These are phyloP conservation scores for Agapornis roseicollis DNA, from an alignment of 2,113 vertebrate genomes.

Conservation along the genomic window DNA sequence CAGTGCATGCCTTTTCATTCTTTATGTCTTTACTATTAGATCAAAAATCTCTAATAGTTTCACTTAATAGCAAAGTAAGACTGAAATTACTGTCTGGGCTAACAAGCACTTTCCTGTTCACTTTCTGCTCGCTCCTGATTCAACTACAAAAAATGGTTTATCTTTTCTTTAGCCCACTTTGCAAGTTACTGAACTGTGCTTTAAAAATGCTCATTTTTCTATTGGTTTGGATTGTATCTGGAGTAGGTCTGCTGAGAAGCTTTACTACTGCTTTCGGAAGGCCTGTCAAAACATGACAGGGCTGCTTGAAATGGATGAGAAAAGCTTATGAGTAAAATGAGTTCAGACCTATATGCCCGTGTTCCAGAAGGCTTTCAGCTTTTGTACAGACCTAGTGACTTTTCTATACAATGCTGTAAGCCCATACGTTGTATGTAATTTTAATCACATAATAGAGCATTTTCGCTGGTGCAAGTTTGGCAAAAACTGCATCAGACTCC, in stretches of 20 bases:
- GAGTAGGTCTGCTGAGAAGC: neutral
- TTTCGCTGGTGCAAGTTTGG: neutral
- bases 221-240: neutral
- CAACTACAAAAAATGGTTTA: neutral
- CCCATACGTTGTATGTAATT: neutral
- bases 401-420: neutral
- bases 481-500: neutral
- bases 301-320: neutral
- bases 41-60: neutral
- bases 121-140: neutral
- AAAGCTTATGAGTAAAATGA: neutral
- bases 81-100: neutral
- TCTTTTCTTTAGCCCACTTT: neutral
- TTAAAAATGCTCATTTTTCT: neutral
- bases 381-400: neutral
- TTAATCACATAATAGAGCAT: neutral
- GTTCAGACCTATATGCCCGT: neutral
- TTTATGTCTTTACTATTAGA: neutral
- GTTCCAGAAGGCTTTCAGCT: neutral
- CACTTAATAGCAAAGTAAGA: neutral
- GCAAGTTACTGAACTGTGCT: neutral
- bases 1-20: neutral
- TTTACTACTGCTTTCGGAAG: conserved; percentile 18
- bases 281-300: neutral
- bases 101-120: neutral